A percentile compares a stretch with the other conserved stretches of the same genome.
phyloP scores from a whole-genome alignment of 2,113 vertebrate genomes.

The Oxygymnocypris stewartii region DNA sequence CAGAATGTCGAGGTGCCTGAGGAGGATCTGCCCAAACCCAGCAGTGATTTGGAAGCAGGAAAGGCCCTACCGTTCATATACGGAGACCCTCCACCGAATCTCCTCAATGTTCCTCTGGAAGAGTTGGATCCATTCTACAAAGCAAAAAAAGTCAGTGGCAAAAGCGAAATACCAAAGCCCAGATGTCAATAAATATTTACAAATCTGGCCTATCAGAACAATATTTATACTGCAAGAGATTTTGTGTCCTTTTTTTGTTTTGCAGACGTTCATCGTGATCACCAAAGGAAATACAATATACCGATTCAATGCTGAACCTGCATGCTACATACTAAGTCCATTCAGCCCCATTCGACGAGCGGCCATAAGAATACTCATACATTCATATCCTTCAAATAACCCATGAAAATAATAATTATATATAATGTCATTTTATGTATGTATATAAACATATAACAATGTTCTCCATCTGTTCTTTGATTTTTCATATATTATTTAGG shows the following conservation, averaged over 20 bases:
- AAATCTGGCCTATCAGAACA: background rate
- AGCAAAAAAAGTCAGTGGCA: slow-evolving; percentile 78
- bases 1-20: slow-evolving; percentile 72
- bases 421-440: background rate
- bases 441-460: background rate
- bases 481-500: background rate
- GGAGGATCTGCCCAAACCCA: slow-evolving; percentile 75
- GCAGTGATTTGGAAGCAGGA: slow-evolving; percentile 80
- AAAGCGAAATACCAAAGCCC: background rate
- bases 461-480: background rate
- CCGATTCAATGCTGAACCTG: slow-evolving; percentile 87
- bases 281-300: slow-evolving; percentile 89
- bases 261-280: slow-evolving; percentile 92
- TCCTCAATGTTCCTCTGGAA: slow-evolving; percentile 80
- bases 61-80: slow-evolving; percentile 84
- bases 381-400: slow-evolving; percentile 90
- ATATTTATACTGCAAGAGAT: background rate
- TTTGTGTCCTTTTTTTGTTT: slow-evolving; percentile 33
- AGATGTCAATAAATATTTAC: background rate
- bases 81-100: slow-evolving; percentile 77
- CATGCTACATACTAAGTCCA: slow-evolving; percentile 85
- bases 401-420: background rate
- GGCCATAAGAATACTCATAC: slow-evolving; percentile 89
- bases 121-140: slow-evolving; percentile 86
- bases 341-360: slow-evolving; percentile 77